Evolutionary conservation across 2,797 vertebrate species (phyloP), one percentile per base, ranked within the genome.

Genomic region (Lepus townsendii): DNA sequence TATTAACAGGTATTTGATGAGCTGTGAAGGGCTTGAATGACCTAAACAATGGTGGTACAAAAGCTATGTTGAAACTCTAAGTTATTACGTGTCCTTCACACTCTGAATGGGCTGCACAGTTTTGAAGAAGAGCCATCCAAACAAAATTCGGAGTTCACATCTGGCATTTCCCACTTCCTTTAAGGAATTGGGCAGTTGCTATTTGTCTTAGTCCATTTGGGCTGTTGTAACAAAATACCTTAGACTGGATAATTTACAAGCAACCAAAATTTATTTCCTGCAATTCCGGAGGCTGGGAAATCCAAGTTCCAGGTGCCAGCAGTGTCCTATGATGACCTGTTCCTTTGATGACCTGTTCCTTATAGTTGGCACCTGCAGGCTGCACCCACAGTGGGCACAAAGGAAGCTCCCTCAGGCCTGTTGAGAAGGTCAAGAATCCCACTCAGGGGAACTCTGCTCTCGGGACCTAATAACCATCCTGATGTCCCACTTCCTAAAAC

Each of bases 61-160:
- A 82, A 69, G 32, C 16, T 83, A 6, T 11, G 0, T 27, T 82
- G 30, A 92, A 91, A 72, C 10, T 35, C 0, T 54, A 72, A 76
- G 38, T 63, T 65, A 17, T 60, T 52, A 26, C 10, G 20, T 57
- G 73, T 52, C 17, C 30, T 57, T 42, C 12, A 68, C 77, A 42
- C 13, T 12, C n/a, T n/a, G 47, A 72, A 52, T 60, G 17, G 63
- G 22, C 17, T 82, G 38, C 30, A 57, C 4, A 57, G 9, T 47
- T 88, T 88, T 71, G 32, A n/a, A 72, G 42, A 93, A 88, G 17
- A 88, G 22, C 17, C 54, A 91, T 93, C 62, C 32, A 82, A 77
- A 80, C 4, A 90, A 42, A 93, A 42, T 20, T 73, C 13, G 83
- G 24, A 96, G 89, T 82, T 95, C 62, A 84, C 7, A 79, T 32